Conservation (phyloP, 2,888 invertebrate genomes). For the Xestoiulus laeticollis region DNA sequence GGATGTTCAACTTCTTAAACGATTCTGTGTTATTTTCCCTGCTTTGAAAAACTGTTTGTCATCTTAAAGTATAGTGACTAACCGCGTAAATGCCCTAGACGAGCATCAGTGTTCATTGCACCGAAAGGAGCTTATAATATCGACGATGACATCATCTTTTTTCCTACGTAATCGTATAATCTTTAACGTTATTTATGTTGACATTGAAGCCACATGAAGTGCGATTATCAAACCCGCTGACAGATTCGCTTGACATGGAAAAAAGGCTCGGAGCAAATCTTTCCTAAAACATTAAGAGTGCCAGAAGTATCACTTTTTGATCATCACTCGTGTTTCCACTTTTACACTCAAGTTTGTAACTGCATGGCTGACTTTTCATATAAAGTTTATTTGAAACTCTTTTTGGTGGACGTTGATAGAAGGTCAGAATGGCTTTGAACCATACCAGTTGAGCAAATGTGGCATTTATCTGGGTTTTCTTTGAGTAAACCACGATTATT, state of each 20-base stretch:
- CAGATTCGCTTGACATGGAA: slow-evolving; percentile 23
- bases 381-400: background rate
- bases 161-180: slow-evolving; percentile 36
- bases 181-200: slow-evolving; percentile 43
- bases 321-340: background rate
- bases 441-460: too few relatives aligned
- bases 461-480: too few relatives aligned
- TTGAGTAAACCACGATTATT: too few relatives aligned
- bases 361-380: background rate
- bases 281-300: slow-evolving; percentile 38
- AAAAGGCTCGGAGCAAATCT: slow-evolving; percentile 14
- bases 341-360: background rate
- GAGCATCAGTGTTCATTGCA: slow-evolving; percentile 40
- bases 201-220: slow-evolving; percentile 41
- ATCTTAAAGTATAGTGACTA: slow-evolving; percentile 41
- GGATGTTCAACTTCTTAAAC: background rate
- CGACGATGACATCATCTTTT: slow-evolving; percentile 39
- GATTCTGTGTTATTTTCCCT: background rate
- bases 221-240: slow-evolving; percentile 26
- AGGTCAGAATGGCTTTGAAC: too few relatives aligned
- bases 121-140: slow-evolving; percentile 38
- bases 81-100: slow-evolving; percentile 31
- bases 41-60: slow-evolving; percentile 29
- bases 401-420: background rate
- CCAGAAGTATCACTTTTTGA: background rate